These are phyloP conservation scores for Rotaria macrura DNA, from an alignment of 2,888 invertebrate genomes.

Conservation along the genomic window DNA sequence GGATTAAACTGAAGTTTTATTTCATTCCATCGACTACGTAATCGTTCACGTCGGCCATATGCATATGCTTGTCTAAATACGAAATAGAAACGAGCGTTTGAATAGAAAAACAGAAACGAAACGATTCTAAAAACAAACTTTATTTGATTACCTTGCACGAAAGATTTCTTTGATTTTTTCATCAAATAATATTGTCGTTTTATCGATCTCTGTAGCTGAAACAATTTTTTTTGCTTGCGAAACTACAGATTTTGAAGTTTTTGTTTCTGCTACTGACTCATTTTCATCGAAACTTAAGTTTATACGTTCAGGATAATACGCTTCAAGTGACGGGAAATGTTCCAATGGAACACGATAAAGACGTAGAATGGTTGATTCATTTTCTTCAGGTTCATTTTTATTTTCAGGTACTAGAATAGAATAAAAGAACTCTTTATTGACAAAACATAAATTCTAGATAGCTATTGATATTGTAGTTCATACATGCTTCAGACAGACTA, in stretches of 20 bases:
- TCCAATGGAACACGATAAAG: conserved; percentile 17
- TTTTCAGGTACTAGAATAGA: neutral
- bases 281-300: neutral
- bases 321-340: conserved; percentile 15
- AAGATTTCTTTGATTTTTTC: neutral
- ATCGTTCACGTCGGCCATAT: neutral
- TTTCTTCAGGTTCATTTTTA: neutral
- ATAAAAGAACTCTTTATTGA: no score
- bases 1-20: conserved; percentile 4
- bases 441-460: no score
- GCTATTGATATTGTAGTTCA: no score
- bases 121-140: neutral
- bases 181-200: neutral
- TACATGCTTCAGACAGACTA: no score
- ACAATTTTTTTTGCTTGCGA: neutral
- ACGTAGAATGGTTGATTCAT: neutral
- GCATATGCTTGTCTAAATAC: neutral
- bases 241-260: neutral
- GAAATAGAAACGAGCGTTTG: no score
- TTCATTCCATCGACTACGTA: neutral
- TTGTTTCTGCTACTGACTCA: neutral
- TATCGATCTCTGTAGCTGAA: neutral
- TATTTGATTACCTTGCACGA: neutral
- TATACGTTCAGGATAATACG: neutral
- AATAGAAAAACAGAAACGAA: neutral